Evolutionary conservation across 2,888 invertebrate genomes (phyloP).

Genomic region (Cryptocephalus primarius): DNA sequence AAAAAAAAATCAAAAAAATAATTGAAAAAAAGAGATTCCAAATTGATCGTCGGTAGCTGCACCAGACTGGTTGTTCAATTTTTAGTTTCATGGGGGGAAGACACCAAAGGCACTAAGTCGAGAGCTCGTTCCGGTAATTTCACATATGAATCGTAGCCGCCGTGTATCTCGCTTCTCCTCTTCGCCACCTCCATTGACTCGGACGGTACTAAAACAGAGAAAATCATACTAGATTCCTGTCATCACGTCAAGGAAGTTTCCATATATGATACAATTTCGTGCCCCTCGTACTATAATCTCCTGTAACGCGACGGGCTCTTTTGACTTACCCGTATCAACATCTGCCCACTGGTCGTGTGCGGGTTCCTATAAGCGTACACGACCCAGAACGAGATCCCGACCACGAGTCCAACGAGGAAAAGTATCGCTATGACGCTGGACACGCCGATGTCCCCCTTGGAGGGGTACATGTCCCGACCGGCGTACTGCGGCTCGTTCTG

Average conservation of each 20-base stretch:
- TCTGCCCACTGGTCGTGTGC: constrained; percentile 88
- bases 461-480: background rate
- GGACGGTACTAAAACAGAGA: constrained; percentile 74
- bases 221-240: constrained; percentile 4
- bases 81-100: background rate
- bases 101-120: constrained; percentile 2
- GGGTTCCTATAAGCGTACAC: constrained; percentile 94
- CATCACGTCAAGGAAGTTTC: too few species aligned
- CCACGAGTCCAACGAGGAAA: constrained; percentile 55
- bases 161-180: constrained; percentile 87
- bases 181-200: constrained; percentile 84
- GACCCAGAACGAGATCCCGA: constrained; percentile 66
- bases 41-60: too few species aligned
- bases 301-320: too few species aligned
- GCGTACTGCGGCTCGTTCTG: background rate
- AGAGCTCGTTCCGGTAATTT: constrained; percentile 19
- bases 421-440: constrained; percentile 57
- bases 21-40: too few species aligned
- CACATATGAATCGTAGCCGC: constrained; percentile 93
- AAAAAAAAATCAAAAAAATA: too few species aligned
- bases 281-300: too few species aligned
- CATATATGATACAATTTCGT: too few species aligned
- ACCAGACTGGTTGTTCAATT: too few species aligned
- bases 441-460: constrained; percentile 31
- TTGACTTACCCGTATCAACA: constrained; percentile 85